Conservation (phyloP, 2,797 vertebrate genomes). For the Amniataba percoides region DNA sequence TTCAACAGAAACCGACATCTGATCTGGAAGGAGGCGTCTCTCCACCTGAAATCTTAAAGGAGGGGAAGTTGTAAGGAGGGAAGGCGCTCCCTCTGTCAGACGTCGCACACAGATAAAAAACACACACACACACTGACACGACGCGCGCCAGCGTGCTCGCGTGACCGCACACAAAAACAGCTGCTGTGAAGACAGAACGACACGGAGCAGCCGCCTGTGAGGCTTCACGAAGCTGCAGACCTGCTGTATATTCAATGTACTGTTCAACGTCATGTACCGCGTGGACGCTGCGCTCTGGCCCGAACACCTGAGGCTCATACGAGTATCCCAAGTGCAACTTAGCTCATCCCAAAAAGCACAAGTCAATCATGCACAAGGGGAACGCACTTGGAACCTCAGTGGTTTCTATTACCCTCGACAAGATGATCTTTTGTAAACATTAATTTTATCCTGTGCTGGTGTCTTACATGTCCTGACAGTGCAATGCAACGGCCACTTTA, state of each 20-base stretch:
- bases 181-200: conserved; percentile 36
- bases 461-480: conserved; percentile 28
- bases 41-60: conserved; percentile 53
- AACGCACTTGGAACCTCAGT: conserved; percentile 34
- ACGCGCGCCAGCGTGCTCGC: not conserved
- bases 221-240: conserved; percentile 11
- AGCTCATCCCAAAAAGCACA: conserved; percentile 27
- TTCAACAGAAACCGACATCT: conserved; percentile 65
- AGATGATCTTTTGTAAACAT: conserved; percentile 7
- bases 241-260: conserved; percentile 11
- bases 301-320: conserved; percentile 10
- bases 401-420: conserved; percentile 8
- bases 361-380: conserved; percentile 16
- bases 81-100: conserved; percentile 2
- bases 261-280: conserved; percentile 17
- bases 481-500: conserved; percentile 33
- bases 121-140: conserved; percentile 6
- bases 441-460: not conserved
- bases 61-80: conserved; percentile 61
- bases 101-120: conserved; percentile 1
- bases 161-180: conserved; percentile 5
- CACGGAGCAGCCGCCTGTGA: conserved; percentile 16
- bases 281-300: not conserved
- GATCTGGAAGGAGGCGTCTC: conserved; percentile 52
- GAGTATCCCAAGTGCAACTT: conserved; percentile 38